Evolutionary conservation across 2,113 vertebrate species (phyloP).

Genomic region (Microcebus jonahi): DNA sequence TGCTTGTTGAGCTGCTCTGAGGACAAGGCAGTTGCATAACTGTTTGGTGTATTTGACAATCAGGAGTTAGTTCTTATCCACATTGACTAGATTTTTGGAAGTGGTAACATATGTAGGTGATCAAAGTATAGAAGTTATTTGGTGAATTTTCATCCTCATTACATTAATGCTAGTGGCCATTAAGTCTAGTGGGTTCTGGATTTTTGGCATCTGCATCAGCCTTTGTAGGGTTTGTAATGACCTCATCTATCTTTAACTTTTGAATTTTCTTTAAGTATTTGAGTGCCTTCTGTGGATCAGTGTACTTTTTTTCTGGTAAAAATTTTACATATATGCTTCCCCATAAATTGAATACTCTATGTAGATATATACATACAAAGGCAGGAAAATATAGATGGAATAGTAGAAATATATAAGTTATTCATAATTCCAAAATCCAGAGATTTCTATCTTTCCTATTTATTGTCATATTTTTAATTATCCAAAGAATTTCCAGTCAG

Average conservation of each 20-base stretch:
- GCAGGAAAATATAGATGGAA: not conserved
- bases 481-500: not conserved
- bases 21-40: too few relatives aligned
- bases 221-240: not conserved
- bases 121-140: too few relatives aligned
- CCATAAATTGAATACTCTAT: not conserved
- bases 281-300: not conserved
- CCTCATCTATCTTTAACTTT: not conserved
- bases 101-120: too few relatives aligned
- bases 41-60: too few relatives aligned
- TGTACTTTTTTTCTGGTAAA: constrained; percentile 9
- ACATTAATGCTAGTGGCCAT: not conserved
- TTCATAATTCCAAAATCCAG: not conserved
- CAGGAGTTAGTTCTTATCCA: too few relatives aligned
- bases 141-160: too few relatives aligned
- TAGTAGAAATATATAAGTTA: not conserved
- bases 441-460: not conserved
- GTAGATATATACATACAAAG: not conserved
- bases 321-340: not conserved
- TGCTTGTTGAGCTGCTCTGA: too few relatives aligned
- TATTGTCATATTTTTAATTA: not conserved
- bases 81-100: too few relatives aligned
- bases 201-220: not conserved
- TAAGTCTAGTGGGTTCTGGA: not conserved
- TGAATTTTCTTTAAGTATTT: not conserved